phyloP scores from a whole-genome alignment of 2,113 vertebrate genomes.

The Pseudorhombus dupliciocellatus region DNA sequence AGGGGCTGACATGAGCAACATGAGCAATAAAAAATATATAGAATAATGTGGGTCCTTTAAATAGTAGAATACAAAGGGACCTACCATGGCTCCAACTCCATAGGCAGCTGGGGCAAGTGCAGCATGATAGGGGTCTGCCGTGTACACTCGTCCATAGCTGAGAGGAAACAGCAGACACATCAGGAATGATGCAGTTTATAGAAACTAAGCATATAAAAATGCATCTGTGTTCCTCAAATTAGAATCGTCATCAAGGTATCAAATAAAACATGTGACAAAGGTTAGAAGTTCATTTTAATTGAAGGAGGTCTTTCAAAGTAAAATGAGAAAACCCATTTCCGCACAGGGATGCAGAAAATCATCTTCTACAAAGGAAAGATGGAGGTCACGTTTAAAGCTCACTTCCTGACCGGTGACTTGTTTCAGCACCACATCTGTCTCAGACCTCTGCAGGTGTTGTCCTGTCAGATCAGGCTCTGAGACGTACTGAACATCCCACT shows the following conservation, averaged over 20 bases:
- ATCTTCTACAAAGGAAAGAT: background rate
- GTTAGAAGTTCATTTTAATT: background rate
- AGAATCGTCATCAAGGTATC: background rate
- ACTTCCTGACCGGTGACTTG: background rate
- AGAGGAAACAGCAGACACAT: background rate
- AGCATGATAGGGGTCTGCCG: constrained; percentile 97
- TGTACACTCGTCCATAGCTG: constrained; percentile 98
- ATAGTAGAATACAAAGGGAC: constrained; percentile 26
- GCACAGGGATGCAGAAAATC: background rate
- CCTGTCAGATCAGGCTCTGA: background rate
- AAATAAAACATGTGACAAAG: background rate
- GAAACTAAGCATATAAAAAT: background rate
- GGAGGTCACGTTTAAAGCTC: background rate
- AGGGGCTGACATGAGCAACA: no score
- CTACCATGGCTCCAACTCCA: constrained; percentile 98
- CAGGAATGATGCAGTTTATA: background rate
- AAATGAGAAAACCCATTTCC: background rate
- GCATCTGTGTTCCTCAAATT: background rate
- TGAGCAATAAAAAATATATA: background rate
- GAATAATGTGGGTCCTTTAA: background rate
- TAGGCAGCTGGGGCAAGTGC: constrained; percentile 96
- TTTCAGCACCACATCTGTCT: background rate
- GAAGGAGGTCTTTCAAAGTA: background rate
- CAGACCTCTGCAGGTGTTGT: background rate
- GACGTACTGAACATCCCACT: constrained; percentile 3